Evolutionary conservation across 2,797 vertebrate genomes (phyloP), one percentile per base, ranked within the genome.

Genomic region (Tiaroga cobitis): DNA sequence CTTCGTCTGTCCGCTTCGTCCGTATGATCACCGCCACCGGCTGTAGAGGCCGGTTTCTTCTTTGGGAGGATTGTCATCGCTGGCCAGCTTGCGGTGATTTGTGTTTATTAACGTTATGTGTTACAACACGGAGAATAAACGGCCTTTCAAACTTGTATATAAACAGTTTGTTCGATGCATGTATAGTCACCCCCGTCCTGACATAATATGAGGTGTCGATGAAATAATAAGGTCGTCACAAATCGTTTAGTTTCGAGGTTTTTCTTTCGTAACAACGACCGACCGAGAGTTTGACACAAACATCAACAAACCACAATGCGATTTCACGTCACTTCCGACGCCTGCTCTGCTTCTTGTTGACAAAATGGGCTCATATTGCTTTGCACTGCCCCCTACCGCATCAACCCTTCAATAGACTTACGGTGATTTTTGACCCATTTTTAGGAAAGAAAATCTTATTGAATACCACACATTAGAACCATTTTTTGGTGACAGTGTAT

Each of bases 31-130:
- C 90, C 89, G 87, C 29, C 87, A 70, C 89, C 88, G 86, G 91
- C 92, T 80, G 93, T 89, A 80, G 94, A 91, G 49, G 54, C 59
- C 75, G 94, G 92, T 85, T 95, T 95, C 90, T 95, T 95, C 91
- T 95, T 95, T 69, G 95, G 95, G 19, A 94, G 94, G 91, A 95
- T 95, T 85, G 95, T 95, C 95, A 95, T 95, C 91, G 88, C 75
- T 81, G 37, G 82, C 46, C 49, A 54, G 82, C 46, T 54, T 78
- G 46, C 61, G 81, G 61, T 73, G 69, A 85, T 68, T 51, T 75
- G 59, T 51, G 61, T 78, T 78, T 26, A 51, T 0, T n/a, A n/a
- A n/a, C n/a, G n/a, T n/a, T 2, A 8, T 70, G 63, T 29, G 65
- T 74, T 79, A 68, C 51, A 65, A 70, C 61, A 73, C n/a, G 61